phyloP scores from a whole-genome alignment of 2,888 invertebrate species.

The Philopedon plagiatum region DNA sequence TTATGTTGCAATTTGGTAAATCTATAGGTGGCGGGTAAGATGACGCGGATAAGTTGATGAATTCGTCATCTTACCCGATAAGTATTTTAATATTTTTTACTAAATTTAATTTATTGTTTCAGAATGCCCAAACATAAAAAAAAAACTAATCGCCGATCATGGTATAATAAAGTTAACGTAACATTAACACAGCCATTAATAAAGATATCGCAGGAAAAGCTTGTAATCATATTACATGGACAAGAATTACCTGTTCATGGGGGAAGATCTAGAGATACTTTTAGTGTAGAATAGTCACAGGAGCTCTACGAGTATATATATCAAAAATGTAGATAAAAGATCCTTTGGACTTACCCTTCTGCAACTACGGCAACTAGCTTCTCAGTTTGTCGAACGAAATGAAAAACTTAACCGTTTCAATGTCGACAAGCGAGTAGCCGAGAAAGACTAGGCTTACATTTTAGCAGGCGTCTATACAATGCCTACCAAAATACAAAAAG shows the following conservation, averaged over 20 bases:
- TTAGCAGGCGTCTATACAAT: not conserved
- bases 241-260: slow-evolving; percentile 5
- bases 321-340: slow-evolving; percentile 10
- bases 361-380: slow-evolving; percentile 2
- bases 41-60: no score
- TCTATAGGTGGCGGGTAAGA: no score
- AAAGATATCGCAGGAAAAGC: slow-evolving; percentile 3
- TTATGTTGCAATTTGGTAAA: no score
- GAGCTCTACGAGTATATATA: slow-evolving; percentile 6
- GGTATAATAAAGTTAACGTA: not conserved
- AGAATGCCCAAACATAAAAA: no score
- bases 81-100: no score
- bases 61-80: no score
- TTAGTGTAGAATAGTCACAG: not conserved
- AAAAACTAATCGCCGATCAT: not conserved
- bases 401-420: no score
- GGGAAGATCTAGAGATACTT: slow-evolving; percentile 10
- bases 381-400: not conserved
- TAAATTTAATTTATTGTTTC: no score
- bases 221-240: slow-evolving; percentile 5
- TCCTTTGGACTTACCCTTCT: slow-evolving; percentile 1
- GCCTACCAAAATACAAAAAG: slow-evolving; percentile 4
- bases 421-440: not conserved
- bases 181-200: no score
- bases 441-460: not conserved